Evolutionary conservation across 2,797 vertebrate species (phyloP), one percentile per base, ranked within the genome.

Genomic region (Hipposideros larvatus): DNA sequence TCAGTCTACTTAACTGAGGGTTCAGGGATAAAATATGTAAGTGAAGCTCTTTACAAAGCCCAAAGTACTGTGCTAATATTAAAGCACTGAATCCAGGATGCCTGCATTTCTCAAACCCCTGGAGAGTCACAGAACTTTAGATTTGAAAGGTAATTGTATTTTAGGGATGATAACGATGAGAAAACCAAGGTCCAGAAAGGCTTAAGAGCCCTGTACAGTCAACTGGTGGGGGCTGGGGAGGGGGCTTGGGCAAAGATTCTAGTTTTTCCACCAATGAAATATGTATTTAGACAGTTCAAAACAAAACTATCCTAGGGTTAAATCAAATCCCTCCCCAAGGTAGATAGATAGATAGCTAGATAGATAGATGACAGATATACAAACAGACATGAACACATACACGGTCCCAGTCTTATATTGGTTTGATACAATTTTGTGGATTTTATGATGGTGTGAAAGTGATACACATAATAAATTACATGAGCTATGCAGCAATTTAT

Each of bases 261-360:
- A 63, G n/a, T 61, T 94, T 96, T 90, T 66, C 14, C 22, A 86
- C 31, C 92, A 96, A 0, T 92, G 57, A 92, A 95, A 95, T 66
- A 89, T 2, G 19, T n/a, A 87, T 48, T 59, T 89, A 85, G 65
- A 55, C 10, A 90, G 28, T 70, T 75, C 26, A 82, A 71, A 91
- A 90, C 34, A 93, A 91, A 94, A 31, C 43, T 43, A 55, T 59
- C 65, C 66, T 87, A 86, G 21, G 5, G 92, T 73, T 93, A 87
- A 93, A 85, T 57, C 37, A 91, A 90, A 73, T 65, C 9, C 10
- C 31, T 14, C 19, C 61, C 53, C 53, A 65, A 13, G 26, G 28
- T 3, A 26, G 24, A 59, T 14, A 61, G 59, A 13, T 5, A 63
- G 59, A 4, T 24, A 57, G 55, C 2, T 57, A 57, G 5, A 2